These are phyloP conservation scores for Nymphalis c-album DNA, from an alignment of 2,888 invertebrate genomes.

Conservation along the genomic window DNA sequence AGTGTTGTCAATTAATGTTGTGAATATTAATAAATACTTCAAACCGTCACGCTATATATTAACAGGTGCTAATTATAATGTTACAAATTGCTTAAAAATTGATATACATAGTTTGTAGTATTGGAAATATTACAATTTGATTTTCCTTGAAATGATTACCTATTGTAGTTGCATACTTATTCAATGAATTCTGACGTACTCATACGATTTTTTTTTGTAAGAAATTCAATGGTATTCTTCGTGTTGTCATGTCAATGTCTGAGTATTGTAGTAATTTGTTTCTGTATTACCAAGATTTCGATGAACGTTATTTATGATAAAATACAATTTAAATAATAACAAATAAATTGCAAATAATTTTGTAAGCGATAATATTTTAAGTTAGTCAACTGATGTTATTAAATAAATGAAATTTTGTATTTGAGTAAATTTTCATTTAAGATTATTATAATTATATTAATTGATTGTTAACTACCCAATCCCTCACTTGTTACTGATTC, in stretches of 20 bases:
- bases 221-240: no score
- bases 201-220: no score
- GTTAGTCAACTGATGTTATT: constrained; percentile 54
- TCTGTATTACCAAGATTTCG: background rate
- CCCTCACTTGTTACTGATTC: no score
- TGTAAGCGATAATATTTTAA: constrained; percentile 49
- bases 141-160: background rate
- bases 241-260: background rate
- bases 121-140: constrained; percentile 19
- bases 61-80: constrained; percentile 54
- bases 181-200: background rate
- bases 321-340: constrained; percentile 6
- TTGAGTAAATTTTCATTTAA: constrained; percentile 1
- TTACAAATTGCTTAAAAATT: constrained; percentile 22
- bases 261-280: background rate
- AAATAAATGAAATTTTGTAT: constrained; percentile 39
- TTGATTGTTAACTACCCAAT: no score
- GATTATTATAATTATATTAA: background rate
- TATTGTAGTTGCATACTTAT: background rate
- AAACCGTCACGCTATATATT: constrained; percentile 38
- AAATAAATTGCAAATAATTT: constrained; percentile 38
- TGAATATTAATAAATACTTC: constrained; percentile 38
- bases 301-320: constrained; percentile 2
- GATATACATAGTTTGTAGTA: constrained; percentile 40
- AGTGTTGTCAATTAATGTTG: constrained; percentile 49